Evolutionary conservation across 2,113 vertebrate genomes (phyloP).

Genomic region (Guaruba guarouba): DNA sequence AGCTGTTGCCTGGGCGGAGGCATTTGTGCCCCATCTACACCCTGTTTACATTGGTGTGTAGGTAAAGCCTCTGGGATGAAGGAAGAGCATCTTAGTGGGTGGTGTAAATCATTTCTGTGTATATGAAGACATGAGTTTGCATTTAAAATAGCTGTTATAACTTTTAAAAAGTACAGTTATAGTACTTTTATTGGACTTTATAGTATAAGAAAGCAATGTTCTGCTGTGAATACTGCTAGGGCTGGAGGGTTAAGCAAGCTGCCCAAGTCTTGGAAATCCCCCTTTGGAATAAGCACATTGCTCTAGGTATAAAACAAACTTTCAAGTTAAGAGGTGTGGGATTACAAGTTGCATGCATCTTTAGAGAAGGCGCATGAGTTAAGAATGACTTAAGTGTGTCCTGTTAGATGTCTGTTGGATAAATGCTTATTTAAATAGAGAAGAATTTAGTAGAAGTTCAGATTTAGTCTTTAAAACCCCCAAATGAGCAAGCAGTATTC

Average conservation of each 20-base stretch:
- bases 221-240: neutral
- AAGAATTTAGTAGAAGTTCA: neutral
- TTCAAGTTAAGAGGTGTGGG: neutral
- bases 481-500: neutral
- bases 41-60: conserved; percentile 1
- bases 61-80: neutral
- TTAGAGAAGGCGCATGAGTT: neutral
- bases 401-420: neutral
- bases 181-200: neutral
- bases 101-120: neutral
- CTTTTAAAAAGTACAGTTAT: neutral
- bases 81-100: neutral
- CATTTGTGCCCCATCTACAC: neutral
- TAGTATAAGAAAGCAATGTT: neutral
- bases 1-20: neutral
- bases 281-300: neutral
- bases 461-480: neutral
- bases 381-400: neutral
- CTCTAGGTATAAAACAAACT: neutral
- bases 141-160: neutral
- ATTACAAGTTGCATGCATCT: neutral
- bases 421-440: neutral
- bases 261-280: neutral
- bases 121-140: neutral
- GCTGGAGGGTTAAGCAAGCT: neutral